Evolutionary conservation across 2,888 invertebrate species (phyloP).

Genomic region (Tuta absoluta): DNA sequence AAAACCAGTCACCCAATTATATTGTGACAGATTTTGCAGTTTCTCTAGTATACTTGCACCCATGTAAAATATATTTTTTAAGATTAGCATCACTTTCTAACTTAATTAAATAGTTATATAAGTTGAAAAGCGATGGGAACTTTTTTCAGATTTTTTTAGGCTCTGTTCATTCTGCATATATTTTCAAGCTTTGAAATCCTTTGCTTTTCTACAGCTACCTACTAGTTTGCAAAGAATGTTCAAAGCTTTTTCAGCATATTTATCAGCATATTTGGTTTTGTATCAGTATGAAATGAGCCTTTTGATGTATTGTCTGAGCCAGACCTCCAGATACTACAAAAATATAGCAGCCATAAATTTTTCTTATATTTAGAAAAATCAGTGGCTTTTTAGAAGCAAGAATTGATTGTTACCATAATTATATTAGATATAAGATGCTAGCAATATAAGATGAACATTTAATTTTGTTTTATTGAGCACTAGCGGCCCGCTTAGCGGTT

Average conservation of each 20-base stretch:
- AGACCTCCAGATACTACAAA: slow-evolving; percentile 49
- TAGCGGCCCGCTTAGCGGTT: no score
- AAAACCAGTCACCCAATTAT: background rate
- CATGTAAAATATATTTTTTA: background rate
- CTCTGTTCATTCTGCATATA: background rate
- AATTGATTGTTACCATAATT: background rate
- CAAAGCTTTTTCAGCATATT: background rate
- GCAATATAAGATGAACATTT: background rate
- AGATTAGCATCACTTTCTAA: slow-evolving; percentile 6
- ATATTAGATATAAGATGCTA: background rate
- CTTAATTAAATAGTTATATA: background rate
- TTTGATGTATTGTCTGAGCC: slow-evolving; percentile 42
- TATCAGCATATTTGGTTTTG: background rate
- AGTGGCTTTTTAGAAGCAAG: slow-evolving; percentile 55
- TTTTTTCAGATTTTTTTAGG: background rate
- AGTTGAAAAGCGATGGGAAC: background rate
- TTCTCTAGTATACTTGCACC: background rate
- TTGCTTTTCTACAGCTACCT: slow-evolving; percentile 5
- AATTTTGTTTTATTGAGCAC: no score
- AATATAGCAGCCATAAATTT: slow-evolving; percentile 59
- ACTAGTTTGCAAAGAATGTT: background rate
- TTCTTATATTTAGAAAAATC: slow-evolving; percentile 67
- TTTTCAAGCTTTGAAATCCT: slow-evolving; percentile 17
- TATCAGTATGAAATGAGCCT: background rate
- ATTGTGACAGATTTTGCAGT: background rate